Evolutionary conservation across 2,888 invertebrate genomes (phyloP).

Genomic region (Zaprionus obscuricornis): DNA sequence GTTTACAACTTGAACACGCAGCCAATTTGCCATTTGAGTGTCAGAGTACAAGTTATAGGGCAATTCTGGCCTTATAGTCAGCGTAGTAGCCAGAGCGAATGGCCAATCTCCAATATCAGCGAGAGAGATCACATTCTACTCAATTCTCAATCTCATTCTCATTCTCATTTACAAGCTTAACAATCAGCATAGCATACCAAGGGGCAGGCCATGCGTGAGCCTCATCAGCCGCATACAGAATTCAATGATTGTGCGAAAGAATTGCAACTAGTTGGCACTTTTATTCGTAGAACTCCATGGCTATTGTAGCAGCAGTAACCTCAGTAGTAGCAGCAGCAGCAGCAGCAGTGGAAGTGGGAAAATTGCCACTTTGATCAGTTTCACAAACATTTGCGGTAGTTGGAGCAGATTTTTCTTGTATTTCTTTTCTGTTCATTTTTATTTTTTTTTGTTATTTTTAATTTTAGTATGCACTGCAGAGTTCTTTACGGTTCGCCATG

Average conservation of each 20-base stretch:
- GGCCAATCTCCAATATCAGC: conserved; percentile 23
- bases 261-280: conserved; percentile 52
- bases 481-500: conserved; percentile 37
- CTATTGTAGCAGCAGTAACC: too few relatives aligned
- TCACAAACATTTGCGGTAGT: conserved; percentile 28
- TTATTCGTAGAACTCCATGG: conserved; percentile 20
- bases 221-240: conserved; percentile 19
- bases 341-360: conserved; percentile 15
- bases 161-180: conserved; percentile 42
- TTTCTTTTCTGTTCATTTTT: background rate
- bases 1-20: conserved; percentile 10
- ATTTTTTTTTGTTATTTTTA: background rate
- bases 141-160: too few relatives aligned
- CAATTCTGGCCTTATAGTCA: too few relatives aligned
- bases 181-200: conserved; percentile 40
- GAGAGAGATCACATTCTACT: too few relatives aligned
- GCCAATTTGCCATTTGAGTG: conserved; percentile 14
- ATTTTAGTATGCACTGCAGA: conserved; percentile 8
- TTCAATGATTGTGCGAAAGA: conserved; percentile 14
- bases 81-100: conserved; percentile 18
- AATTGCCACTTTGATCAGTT: conserved; percentile 54
- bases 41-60: conserved; percentile 29
- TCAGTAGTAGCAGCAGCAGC: background rate
- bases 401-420: conserved; percentile 1
- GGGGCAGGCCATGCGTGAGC: conserved; percentile 45